Percentiles rank a stretch among this genome's conserved stretches.
Conservation (phyloP, 2,797 vertebrate genomes). For the Propithecus deckenii region DNA sequence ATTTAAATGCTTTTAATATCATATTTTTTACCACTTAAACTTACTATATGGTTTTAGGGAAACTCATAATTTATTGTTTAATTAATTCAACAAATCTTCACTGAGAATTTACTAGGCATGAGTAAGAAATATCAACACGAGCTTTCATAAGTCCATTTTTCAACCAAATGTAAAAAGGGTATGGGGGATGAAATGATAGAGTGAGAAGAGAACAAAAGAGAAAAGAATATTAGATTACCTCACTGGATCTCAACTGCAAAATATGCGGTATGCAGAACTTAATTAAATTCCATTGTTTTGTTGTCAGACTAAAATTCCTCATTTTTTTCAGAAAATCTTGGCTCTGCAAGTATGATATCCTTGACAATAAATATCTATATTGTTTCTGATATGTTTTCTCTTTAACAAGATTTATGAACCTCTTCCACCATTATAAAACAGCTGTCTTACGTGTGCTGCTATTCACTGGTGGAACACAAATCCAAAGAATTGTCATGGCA, state of each 20-base stretch:
- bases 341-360: neutral
- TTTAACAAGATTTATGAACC: neutral
- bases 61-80: neutral
- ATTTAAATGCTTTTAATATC: neutral
- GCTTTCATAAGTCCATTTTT: neutral
- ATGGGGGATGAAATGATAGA: neutral
- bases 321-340: neutral
- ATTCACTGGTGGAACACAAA: neutral
- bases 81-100: neutral
- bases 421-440: neutral
- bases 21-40: neutral
- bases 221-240: neutral
- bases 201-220: neutral
- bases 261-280: neutral
- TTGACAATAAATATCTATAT: neutral
- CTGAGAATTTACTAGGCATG: neutral
- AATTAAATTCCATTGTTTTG: constrained; percentile 5
- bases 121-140: neutral
- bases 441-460: neutral
- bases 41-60: neutral
- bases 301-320: neutral
- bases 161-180: neutral
- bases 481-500: neutral
- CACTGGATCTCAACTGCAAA: neutral
- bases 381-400: neutral